Evolutionary conservation across 1,140 invertebrate species (phyloP), one percentile per base, ranked within the genome.

Genomic region (Choristoneura fumiferana): DNA sequence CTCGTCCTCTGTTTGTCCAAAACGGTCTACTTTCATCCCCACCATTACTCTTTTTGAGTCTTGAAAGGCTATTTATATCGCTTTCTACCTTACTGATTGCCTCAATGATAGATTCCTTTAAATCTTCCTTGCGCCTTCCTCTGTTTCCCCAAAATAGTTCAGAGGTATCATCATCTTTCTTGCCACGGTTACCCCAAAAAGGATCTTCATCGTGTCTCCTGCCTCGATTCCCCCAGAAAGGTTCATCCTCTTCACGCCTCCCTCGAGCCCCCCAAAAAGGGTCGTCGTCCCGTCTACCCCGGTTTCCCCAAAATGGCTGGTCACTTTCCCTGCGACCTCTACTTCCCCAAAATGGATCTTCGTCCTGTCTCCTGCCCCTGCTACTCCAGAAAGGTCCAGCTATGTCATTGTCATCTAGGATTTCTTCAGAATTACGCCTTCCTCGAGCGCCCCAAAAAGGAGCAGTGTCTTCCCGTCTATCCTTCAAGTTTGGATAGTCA

Each of bases 191-290:
- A 22, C 65, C 65, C 71, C 58, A 69, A 60, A 68, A 75, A 52
- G 57, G 62, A 29, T 64, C 62, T 17, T 59, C 33, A 1, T 68
- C 62, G 57, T 74, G 67, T 52, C 73, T 67, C 33, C 71, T 77
- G 13, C 81, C 84, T 22, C 76, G 73, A 54, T 69, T 83, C 18
- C 75, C 79, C 79, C 78, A 81, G 67, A 86, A 79, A 8, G 73
- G 66, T 34, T 75, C 69, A 34, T 66, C 52, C 66, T 69, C 63
- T 14, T 81, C 64, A 38, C 69, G 64, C 60, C 69, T 74, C 40
- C 73, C 80, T 53, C 78, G 67, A 12, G 70, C 81, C 0, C 67
- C 74, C 76, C 82, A 82, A 65, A 83, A 86, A 1, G 78, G 78
- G 35, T 84, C 77, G 13, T 54, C 4, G n/a, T 78, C 65, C 45